Base-by-base conservation (phyloP, 2,888 invertebrate genomes). In the Osedax fenrisi region DNA sequence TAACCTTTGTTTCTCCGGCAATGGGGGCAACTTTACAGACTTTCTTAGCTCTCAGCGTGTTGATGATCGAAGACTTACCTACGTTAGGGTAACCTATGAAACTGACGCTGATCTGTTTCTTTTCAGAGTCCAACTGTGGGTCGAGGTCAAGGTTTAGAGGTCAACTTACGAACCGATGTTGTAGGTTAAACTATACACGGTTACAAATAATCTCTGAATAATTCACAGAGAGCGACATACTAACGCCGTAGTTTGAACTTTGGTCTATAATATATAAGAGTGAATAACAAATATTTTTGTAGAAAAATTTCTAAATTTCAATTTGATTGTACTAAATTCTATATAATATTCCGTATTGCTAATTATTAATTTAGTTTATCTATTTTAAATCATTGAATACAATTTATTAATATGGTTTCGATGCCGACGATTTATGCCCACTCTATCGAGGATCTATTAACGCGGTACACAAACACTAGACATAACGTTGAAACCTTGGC, bases 51-150 rank as follows among this genome's bases (percentile, higher is more conserved):
- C 93, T 88, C 75, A 99, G 86, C 0, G 98, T 93, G 84, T 98
- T 99, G 78, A 99, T 97, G 3, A 99, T 90, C 0, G 97, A 97
- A 77, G 95, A 96, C 86, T 99, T 98, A 0, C 98, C 98, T 2
- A 93, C 93, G 87, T 99, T 99, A 1, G 98, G 98, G 84, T 97
- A 99, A 0, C 98, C 98, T 83, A 99, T 94, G 79, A 99, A 91
- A 0, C 98, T 98, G 70, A 99, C 94, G 83, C 94, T 95, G 76
- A 99, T 99, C 87, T 98, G 97, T 82, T 95, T 95, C 83, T 94
- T 94, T 83, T 98, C 97, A 76, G 90, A 87, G 82, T 98, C 98
- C 17, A 98, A 86, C 84, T 85, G 75, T 22, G 5, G 41, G 41
- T 41, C 10, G 17, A 5, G 17, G 41, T n/a, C n/a, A n/a, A n/a